These are phyloP conservation scores for Diabrotica undecimpunctata DNA, from an alignment of 1,140 invertebrate species.

Conservation along the genomic window DNA sequence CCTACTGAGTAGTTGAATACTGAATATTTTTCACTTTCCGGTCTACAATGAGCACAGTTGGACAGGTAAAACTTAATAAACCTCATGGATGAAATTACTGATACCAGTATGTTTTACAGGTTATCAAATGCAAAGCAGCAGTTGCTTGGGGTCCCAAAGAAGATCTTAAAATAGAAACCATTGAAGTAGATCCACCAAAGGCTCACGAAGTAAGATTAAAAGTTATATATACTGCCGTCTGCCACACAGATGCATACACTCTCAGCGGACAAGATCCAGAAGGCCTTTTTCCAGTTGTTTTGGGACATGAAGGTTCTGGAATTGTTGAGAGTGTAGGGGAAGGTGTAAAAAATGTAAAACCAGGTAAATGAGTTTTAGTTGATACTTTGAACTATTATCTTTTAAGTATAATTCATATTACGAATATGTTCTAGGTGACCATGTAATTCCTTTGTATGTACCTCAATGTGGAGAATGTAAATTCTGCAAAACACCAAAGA, in stretches of 20 bases:
- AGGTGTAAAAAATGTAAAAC: conserved; percentile 82
- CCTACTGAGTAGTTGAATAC: no score
- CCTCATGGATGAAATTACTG: no score
- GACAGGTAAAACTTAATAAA: no score
- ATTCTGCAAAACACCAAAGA: conserved; percentile 93
- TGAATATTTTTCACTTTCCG: no score
- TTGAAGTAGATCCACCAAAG: conserved; percentile 94
- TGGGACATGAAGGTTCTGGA: conserved; percentile 93
- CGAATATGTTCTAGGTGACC: conserved; percentile 67
- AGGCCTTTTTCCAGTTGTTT: conserved; percentile 87
- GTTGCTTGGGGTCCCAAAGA: conserved; percentile 88
- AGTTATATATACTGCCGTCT: conserved; percentile 85
- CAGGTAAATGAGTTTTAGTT: conserved; percentile 53
- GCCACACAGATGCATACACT: conserved; percentile 97
- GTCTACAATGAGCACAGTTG: no score
- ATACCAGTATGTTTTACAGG: conserved; percentile 18
- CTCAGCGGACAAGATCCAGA: conserved; percentile 89
- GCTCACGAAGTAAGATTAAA: conserved; percentile 80
- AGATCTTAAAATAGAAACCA: conserved; percentile 81
- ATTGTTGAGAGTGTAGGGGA: conserved; percentile 94
- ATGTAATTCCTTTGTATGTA: conserved; percentile 94
- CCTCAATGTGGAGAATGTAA: conserved; percentile 96
- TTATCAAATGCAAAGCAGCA: conserved; percentile 85
- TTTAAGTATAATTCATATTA: neutral
- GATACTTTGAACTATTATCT: neutral